These are phyloP conservation scores for Oriolus oriolus DNA, from an alignment of 2,113 vertebrate genomes.

Conservation along the genomic window DNA sequence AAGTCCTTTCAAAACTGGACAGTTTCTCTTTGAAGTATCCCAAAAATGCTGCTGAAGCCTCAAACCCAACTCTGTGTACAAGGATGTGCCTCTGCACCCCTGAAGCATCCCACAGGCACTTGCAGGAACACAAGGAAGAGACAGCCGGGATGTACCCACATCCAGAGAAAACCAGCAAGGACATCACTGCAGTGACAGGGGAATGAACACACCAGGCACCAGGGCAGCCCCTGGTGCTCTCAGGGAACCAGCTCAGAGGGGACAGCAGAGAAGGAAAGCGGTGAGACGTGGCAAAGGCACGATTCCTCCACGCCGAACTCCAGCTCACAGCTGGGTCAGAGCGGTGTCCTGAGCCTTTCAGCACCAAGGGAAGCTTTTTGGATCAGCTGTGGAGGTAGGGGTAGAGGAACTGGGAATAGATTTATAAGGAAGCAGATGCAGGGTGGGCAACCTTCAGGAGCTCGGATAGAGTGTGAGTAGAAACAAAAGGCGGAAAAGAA, in stretches of 20 bases:
- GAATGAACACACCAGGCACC: neutral
- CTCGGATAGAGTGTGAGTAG: neutral
- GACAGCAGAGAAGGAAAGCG: fast-evolving
- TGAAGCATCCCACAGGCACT: neutral
- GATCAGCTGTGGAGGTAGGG: neutral
- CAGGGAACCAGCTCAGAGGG: neutral
- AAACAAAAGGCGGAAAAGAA: neutral
- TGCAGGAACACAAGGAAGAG: neutral
- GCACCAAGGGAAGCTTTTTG: neutral
- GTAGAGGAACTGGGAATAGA: neutral
- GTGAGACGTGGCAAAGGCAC: neutral
- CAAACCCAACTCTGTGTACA: neutral
- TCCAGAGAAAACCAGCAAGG: neutral
- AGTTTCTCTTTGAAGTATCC: neutral
- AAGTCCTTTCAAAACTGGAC: neutral
- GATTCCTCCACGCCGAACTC: neutral
- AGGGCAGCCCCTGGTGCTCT: neutral
- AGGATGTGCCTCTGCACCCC: fast-evolving
- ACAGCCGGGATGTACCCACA: neutral
- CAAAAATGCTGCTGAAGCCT: neutral
- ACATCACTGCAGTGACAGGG: neutral
- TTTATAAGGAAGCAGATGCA: neutral
- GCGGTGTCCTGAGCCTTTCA: neutral
- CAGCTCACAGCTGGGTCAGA: neutral
- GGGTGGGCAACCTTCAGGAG: neutral